These are phyloP conservation scores for Strix uralensis DNA, from an alignment of 2,113 vertebrate species.

Conservation along the genomic window DNA sequence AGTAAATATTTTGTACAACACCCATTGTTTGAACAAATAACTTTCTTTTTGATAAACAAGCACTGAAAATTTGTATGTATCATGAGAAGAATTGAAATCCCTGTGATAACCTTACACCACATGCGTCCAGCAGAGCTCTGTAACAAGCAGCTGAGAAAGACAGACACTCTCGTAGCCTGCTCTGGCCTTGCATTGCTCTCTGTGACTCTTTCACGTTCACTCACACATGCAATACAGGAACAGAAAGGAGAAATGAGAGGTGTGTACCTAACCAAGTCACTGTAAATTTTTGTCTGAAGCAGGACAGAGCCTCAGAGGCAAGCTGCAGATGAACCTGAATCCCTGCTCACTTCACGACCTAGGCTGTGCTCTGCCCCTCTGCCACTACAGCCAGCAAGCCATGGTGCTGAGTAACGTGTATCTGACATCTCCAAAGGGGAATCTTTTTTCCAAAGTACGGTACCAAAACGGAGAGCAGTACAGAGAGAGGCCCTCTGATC, in stretches of 20 bases:
- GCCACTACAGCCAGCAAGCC: not conserved
- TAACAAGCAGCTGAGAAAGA: not conserved
- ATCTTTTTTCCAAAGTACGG: not conserved
- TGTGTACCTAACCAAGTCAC: not conserved
- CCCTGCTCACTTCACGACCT: not conserved
- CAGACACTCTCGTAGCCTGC: not conserved
- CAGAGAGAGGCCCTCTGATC: not conserved
- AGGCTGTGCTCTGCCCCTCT: not conserved
- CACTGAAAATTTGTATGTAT: not conserved
- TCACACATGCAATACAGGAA: not conserved
- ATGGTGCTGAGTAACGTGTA: not conserved
- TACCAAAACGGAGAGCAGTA: not conserved
- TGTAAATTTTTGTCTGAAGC: not conserved
- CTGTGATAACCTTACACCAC: not conserved
- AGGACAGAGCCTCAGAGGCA: not conserved
- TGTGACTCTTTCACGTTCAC: not conserved
- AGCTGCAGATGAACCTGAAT: not conserved
- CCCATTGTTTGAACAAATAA: constrained; percentile 24
- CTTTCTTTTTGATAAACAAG: constrained; percentile 33
- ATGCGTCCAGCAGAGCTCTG: not conserved
- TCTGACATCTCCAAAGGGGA: not conserved
- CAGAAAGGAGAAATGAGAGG: not conserved
- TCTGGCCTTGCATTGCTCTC: not conserved
- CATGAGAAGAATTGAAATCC: not conserved
- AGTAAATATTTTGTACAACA: constrained; percentile 36